A percentile compares a stretch with the other conserved stretches of the same genome.
Evolutionary conservation across 2,113 vertebrate species (phyloP).

Genomic region (Tor tambroides): DNA sequence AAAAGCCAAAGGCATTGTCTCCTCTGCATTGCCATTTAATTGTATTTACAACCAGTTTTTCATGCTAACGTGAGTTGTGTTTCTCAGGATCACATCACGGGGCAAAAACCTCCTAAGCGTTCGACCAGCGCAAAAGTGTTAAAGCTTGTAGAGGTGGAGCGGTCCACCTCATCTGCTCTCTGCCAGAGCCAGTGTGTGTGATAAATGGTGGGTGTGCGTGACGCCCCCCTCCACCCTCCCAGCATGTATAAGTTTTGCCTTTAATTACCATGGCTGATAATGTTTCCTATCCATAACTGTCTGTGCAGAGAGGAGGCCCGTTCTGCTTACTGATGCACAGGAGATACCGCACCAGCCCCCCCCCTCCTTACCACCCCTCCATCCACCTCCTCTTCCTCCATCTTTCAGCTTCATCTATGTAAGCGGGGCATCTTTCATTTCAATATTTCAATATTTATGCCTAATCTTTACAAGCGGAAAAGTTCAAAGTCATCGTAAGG

Average conservation of each 20-base stretch:
- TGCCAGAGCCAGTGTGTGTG: slow-evolving; percentile 74
- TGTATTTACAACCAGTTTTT: slow-evolving; percentile 27
- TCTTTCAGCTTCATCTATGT: slow-evolving; percentile 42
- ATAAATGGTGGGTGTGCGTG: slow-evolving; percentile 84
- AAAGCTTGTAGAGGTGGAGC: slow-evolving; percentile 32
- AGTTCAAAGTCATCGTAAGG: slow-evolving; percentile 87
- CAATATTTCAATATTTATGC: slow-evolving; percentile 91
- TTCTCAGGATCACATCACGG: slow-evolving; percentile 26
- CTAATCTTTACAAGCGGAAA: slow-evolving; percentile 71
- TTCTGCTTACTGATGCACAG: slow-evolving; percentile 88
- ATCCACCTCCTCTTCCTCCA: slow-evolving; percentile 69
- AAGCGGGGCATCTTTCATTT: slow-evolving; percentile 83
- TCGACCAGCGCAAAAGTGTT: slow-evolving; percentile 37
- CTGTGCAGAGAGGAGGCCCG: slow-evolving; percentile 82
- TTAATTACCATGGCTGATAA: slow-evolving; percentile 89
- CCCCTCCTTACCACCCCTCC: slow-evolving; percentile 68
- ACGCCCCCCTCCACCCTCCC: slow-evolving; percentile 74
- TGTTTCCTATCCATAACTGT: slow-evolving; percentile 93
- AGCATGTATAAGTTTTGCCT: slow-evolving; percentile 90
- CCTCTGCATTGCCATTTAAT: slow-evolving; percentile 18
- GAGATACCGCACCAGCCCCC: slow-evolving; percentile 63
- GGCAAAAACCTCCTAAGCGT: slow-evolving; percentile 21
- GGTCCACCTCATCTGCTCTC: slow-evolving; percentile 80
- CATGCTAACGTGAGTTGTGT: slow-evolving; percentile 14
- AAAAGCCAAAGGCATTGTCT: background rate